Evolutionary conservation across 2,888 invertebrate species (phyloP).

Genomic region (Globia sparganii): DNA sequence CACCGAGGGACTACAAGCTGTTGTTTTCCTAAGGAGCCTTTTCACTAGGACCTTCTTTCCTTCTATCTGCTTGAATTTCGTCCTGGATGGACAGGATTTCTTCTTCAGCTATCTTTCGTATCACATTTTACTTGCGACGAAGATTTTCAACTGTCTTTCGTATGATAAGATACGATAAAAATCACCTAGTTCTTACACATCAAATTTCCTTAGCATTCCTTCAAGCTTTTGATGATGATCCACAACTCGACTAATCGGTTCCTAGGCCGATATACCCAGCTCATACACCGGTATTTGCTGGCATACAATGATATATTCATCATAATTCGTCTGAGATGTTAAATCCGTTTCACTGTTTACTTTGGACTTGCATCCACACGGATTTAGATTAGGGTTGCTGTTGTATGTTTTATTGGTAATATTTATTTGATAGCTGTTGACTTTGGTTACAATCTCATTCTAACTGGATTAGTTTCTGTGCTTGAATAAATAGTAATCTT

Average conservation of each 20-base stretch:
- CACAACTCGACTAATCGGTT: neutral
- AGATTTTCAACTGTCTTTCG: too few species aligned
- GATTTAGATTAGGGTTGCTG: slow-evolving; percentile 66
- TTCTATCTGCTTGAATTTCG: neutral
- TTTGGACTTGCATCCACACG: slow-evolving; percentile 66
- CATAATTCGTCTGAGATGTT: slow-evolving; percentile 52
- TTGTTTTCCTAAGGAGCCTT: too few species aligned
- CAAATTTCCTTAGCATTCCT: neutral
- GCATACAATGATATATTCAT: slow-evolving; percentile 57
- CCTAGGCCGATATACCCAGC: slow-evolving; percentile 11
- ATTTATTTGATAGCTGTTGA: neutral
- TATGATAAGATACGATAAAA: too few species aligned
- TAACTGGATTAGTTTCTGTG: neutral
- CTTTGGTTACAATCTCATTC: neutral
- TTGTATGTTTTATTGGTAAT: slow-evolving; percentile 9
- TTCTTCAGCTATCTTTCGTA: neutral
- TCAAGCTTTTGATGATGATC: neutral
- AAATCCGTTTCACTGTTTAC: slow-evolving; percentile 67
- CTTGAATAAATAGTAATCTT: neutral
- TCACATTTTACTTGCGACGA: too few species aligned
- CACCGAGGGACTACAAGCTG: too few species aligned
- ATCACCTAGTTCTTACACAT: neutral
- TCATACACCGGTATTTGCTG: slow-evolving; percentile 49
- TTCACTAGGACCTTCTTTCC: too few species aligned
- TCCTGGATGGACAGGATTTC: neutral